Percentiles rank a stretch among this genome's conserved stretches.
These are phyloP conservation scores for Cheilosia urbana DNA, from an alignment of 2,888 invertebrate species.

Conservation along the genomic window DNA sequence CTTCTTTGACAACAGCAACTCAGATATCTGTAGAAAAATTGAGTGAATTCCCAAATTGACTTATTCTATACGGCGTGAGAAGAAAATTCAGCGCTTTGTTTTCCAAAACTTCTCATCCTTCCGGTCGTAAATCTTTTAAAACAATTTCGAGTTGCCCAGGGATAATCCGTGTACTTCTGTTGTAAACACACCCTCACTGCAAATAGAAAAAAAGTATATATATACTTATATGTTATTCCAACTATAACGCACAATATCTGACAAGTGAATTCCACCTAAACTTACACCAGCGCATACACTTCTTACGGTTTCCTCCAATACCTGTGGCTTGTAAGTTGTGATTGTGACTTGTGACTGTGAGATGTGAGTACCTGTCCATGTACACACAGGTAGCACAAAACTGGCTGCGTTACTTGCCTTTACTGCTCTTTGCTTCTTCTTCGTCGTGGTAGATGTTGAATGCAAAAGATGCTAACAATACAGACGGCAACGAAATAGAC, in stretches of 20 bases:
- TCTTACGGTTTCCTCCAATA: constrained; percentile 69
- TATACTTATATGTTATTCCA: too few relatives aligned
- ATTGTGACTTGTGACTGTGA: too few relatives aligned
- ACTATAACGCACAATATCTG: constrained; percentile 39
- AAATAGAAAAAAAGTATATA: background rate
- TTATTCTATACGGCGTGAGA: too few relatives aligned
- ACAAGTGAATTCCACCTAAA: constrained; percentile 63
- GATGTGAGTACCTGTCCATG: constrained; percentile 58
- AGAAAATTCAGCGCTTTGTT: too few relatives aligned
- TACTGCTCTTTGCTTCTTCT: constrained; percentile 37
- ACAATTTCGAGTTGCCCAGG: too few relatives aligned
- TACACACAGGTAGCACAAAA: constrained; percentile 69
- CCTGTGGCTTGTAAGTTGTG: constrained; percentile 43
- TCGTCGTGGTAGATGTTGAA: constrained; percentile 59
- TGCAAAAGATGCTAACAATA: constrained; percentile 65
- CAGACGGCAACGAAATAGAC: constrained; percentile 54
- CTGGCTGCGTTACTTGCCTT: constrained; percentile 63
- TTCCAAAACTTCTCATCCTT: too few relatives aligned
- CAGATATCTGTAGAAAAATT: too few relatives aligned
- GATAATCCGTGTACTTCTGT: constrained; percentile 5
- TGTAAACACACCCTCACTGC: background rate
- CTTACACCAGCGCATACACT: constrained; percentile 40
- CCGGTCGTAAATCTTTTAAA: too few relatives aligned
- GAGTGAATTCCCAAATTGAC: too few relatives aligned
- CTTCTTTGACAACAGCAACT: too few relatives aligned